Percentiles rank a stretch among this genome's conserved stretches.
Conservation (phyloP, 1,140 invertebrate genomes). For the Bombus polaris region DNA sequence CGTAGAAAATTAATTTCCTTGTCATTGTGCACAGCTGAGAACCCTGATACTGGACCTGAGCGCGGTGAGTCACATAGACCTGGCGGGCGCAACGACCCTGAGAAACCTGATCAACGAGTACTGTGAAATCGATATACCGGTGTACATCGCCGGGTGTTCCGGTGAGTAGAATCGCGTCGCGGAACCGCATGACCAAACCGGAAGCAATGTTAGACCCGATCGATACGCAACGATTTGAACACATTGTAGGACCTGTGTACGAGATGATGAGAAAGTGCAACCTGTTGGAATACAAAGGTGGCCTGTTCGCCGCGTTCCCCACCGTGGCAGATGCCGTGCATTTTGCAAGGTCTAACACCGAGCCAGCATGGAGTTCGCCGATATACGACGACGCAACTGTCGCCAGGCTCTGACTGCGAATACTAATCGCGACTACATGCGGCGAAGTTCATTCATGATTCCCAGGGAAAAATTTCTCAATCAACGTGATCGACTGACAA, state of each 20-base stretch:
- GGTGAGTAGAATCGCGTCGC: constrained; percentile 77
- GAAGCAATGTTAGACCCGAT: background rate
- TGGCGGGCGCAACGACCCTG: constrained; percentile 85
- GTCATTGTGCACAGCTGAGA: constrained; percentile 77
- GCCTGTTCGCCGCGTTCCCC: constrained; percentile 85
- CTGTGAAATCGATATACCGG: constrained; percentile 82
- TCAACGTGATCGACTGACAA: background rate
- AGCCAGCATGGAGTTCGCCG: constrained; percentile 68
- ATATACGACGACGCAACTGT: constrained; percentile 69
- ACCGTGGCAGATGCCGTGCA: constrained; percentile 89
- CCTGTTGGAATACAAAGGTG: constrained; percentile 82
- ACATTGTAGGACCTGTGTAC: constrained; percentile 83
- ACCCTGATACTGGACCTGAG: constrained; percentile 88
- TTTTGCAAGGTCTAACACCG: constrained; percentile 80
- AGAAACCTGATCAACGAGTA: constrained; percentile 84
- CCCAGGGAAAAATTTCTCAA: background rate
- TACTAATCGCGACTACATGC: background rate
- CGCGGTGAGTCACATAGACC: constrained; percentile 88
- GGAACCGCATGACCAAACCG: background rate
- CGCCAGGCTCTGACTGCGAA: constrained; percentile 71
- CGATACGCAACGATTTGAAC: background rate
- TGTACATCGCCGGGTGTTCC: constrained; percentile 86
- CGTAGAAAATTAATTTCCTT: constrained; percentile 14
- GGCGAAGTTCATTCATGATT: constrained; percentile 13
- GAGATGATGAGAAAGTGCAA: constrained; percentile 86